Conservation (phyloP, 1,140 invertebrate species). For the Heliconius hewitsoni region DNA sequence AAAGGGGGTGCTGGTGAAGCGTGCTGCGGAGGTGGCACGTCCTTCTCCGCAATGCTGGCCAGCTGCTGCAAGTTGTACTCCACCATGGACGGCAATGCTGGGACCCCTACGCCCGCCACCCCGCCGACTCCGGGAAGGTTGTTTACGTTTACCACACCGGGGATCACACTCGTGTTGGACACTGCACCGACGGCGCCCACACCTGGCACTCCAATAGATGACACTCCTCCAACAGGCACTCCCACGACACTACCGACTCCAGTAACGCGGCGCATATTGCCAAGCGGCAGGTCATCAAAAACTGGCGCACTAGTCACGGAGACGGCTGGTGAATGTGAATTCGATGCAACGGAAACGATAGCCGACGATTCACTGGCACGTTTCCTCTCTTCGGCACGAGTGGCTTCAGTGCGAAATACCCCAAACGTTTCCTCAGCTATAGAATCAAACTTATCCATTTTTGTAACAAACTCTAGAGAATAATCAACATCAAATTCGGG, state of each 20-base stretch:
- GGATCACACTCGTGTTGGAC: constrained; percentile 53
- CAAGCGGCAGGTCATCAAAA: constrained; percentile 71
- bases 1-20: constrained; percentile 86
- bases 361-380: constrained; percentile 85
- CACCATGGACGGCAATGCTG: constrained; percentile 86
- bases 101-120: constrained; percentile 64
- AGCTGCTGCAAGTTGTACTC: constrained; percentile 92
- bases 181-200: constrained; percentile 57
- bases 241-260: constrained; percentile 65
- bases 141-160: constrained; percentile 65
- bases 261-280: constrained; percentile 66
- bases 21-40: constrained; percentile 80
- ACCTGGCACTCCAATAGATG: constrained; percentile 58
- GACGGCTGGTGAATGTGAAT: constrained; percentile 73
- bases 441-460: constrained; percentile 89
- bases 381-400: constrained; percentile 78
- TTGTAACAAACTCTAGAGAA: constrained; percentile 91
- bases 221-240: constrained; percentile 59
- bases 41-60: constrained; percentile 88
- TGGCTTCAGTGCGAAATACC: constrained; percentile 85
- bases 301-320: constrained; percentile 73
- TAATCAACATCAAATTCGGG: constrained; percentile 89
- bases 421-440: constrained; percentile 87
- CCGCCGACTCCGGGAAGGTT: constrained; percentile 63
- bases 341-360: constrained; percentile 79